phyloP scores from a whole-genome alignment of 2,888 invertebrate genomes.

The Hirtodrosophila confusa region DNA sequence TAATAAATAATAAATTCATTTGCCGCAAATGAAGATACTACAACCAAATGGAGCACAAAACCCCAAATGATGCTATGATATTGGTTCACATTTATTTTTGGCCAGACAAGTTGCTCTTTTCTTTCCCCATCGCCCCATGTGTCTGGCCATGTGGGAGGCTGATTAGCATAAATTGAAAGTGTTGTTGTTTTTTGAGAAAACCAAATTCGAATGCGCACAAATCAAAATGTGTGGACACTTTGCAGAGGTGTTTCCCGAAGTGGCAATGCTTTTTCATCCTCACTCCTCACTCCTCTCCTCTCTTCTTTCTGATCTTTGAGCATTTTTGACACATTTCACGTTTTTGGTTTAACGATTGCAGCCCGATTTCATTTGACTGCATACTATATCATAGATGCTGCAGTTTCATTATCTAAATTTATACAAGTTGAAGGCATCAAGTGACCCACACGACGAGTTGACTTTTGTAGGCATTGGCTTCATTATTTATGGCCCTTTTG shows the following conservation, averaged over 20 bases:
- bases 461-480: slow-evolving; percentile 39
- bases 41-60: slow-evolving; percentile 38
- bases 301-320: too few relatives aligned
- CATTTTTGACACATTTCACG: slow-evolving; percentile 58
- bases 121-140: not conserved
- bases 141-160: slow-evolving; percentile 78
- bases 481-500: slow-evolving; percentile 51
- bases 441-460: slow-evolving; percentile 63
- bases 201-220: slow-evolving; percentile 25
- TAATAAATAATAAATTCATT: slow-evolving; percentile 74
- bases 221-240: slow-evolving; percentile 42
- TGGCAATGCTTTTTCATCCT: slow-evolving; percentile 9
- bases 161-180: slow-evolving; percentile 68
- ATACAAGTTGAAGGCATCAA: slow-evolving; percentile 33
- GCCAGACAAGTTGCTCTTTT: slow-evolving; percentile 51
- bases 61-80: slow-evolving; percentile 16
- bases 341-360: slow-evolving; percentile 40
- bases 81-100: slow-evolving; percentile 61
- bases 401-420: slow-evolving; percentile 51
- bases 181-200: slow-evolving; percentile 22
- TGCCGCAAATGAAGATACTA: slow-evolving; percentile 56
- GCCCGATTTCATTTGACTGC: slow-evolving; percentile 3
- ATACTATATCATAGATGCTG: slow-evolving; percentile 12
- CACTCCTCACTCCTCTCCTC: too few relatives aligned
- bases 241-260: slow-evolving; percentile 48